phyloP scores from a whole-genome alignment of 92 coral and sea anemone genomes.

The Desmophyllum pertusum region DNA sequence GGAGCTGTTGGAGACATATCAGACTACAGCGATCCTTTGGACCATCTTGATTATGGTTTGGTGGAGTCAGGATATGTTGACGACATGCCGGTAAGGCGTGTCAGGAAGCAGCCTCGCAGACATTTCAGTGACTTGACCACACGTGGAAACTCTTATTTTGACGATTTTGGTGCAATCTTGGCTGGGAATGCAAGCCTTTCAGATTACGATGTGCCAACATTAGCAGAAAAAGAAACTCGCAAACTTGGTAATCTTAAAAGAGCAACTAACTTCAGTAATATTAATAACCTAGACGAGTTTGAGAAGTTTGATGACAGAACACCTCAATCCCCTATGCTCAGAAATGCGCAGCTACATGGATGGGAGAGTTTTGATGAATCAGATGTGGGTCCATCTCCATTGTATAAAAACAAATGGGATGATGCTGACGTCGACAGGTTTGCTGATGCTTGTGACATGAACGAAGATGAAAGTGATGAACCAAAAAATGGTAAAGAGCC shows the following conservation, averaged over 20 bases:
- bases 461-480: not conserved
- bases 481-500: constrained; percentile 28
- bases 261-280: constrained; percentile 89
- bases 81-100: constrained; percentile 38
- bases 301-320: constrained; percentile 63
- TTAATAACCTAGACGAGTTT: constrained; percentile 84
- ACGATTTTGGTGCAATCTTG: constrained; percentile 60
- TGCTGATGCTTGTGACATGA: constrained; percentile 3
- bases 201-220: constrained; percentile 81
- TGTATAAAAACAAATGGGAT: constrained; percentile 24
- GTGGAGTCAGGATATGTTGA: constrained; percentile 68
- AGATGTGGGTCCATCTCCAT: constrained; percentile 28
- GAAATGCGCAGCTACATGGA: constrained; percentile 4
- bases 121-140: constrained; percentile 89
- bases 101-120: constrained; percentile 82
- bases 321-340: not conserved
- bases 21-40: constrained; percentile 35
- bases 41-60: constrained; percentile 38
- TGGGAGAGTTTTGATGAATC: constrained; percentile 71
- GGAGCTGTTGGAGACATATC: constrained; percentile 65
- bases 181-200: constrained; percentile 67
- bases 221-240: constrained; percentile 65
- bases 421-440: too few relatives aligned
- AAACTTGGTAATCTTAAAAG: constrained; percentile 82
- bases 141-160: constrained; percentile 75